Conservation (phyloP, 2,113 vertebrate species). For the Elachura formosa region DNA sequence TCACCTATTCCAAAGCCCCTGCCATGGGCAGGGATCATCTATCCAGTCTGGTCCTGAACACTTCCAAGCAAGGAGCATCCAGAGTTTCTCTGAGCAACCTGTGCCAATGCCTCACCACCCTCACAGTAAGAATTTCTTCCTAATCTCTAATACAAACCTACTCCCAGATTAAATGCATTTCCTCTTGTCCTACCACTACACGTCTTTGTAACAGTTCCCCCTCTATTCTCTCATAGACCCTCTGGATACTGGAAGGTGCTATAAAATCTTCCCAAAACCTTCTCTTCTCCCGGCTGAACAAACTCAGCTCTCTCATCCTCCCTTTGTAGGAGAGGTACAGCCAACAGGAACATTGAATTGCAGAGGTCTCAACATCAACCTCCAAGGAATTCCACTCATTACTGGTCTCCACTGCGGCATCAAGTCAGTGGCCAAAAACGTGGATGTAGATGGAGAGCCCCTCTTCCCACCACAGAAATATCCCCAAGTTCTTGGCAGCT, state of each 20-base stretch:
- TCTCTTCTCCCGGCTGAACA: not conserved
- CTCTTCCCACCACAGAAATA: not conserved
- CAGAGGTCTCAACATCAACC: not conserved
- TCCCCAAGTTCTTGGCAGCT: not conserved
- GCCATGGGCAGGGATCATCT: not conserved
- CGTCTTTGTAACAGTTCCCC: not conserved
- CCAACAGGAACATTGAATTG: not conserved
- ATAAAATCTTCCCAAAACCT: not conserved
- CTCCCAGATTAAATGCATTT: not conserved
- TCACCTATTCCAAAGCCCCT: not conserved
- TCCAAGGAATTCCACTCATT: not conserved
- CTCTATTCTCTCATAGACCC: not conserved
- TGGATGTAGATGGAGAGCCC: not conserved
- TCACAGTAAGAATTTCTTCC: not conserved
- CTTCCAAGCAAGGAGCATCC: not conserved
- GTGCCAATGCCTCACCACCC: not conserved
- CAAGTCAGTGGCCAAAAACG: not conserved
- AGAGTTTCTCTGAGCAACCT: not conserved
- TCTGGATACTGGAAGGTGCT: not conserved
- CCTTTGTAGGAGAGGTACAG: not conserved
- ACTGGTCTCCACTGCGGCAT: not conserved
- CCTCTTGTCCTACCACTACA: not conserved
- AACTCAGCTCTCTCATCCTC: not conserved
- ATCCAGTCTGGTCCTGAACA: not conserved
- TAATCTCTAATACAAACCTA: not conserved